Conservation (phyloP, 1,140 invertebrate genomes). For the Aphelinus atriplicis region DNA sequence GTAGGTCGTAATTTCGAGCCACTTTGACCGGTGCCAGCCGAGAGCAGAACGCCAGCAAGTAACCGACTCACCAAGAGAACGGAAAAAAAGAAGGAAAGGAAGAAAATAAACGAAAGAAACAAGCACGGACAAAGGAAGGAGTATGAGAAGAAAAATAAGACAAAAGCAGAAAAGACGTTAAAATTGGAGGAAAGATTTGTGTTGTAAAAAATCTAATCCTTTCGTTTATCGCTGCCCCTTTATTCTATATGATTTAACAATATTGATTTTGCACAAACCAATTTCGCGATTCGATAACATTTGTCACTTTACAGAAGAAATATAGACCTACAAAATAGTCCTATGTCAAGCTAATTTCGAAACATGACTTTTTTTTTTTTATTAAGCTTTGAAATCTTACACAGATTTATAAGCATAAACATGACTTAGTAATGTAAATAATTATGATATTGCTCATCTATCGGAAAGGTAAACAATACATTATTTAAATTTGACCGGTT, state of each 20-base stretch:
- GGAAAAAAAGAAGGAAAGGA: constrained; percentile 10
- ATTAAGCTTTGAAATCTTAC: too few species aligned
- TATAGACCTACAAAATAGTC: too few species aligned
- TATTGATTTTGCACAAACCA: constrained; percentile 26
- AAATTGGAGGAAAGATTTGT: neutral
- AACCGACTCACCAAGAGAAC: neutral
- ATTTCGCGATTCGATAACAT: too few species aligned
- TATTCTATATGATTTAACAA: constrained; percentile 28
- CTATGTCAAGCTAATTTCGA: too few species aligned
- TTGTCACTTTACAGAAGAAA: too few species aligned
- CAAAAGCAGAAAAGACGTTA: neutral
- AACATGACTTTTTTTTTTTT: too few species aligned
- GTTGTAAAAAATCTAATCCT: neutral
- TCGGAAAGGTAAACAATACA: too few species aligned
- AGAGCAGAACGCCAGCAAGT: neutral
- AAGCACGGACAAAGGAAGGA: neutral
- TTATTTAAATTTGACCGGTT: too few species aligned
- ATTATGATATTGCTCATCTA: too few species aligned
- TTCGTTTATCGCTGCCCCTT: neutral
- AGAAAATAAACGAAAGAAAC: constrained; percentile 26
- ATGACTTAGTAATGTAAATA: too few species aligned
- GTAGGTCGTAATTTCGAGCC: constrained; percentile 45
- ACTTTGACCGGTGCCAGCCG: constrained; percentile 40
- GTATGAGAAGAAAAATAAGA: neutral
- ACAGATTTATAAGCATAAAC: too few species aligned